Percentiles rank a stretch among this genome's conserved stretches.
These are phyloP conservation scores for Pipra filicauda DNA, from an alignment of 2,113 vertebrate genomes.

Conservation along the genomic window DNA sequence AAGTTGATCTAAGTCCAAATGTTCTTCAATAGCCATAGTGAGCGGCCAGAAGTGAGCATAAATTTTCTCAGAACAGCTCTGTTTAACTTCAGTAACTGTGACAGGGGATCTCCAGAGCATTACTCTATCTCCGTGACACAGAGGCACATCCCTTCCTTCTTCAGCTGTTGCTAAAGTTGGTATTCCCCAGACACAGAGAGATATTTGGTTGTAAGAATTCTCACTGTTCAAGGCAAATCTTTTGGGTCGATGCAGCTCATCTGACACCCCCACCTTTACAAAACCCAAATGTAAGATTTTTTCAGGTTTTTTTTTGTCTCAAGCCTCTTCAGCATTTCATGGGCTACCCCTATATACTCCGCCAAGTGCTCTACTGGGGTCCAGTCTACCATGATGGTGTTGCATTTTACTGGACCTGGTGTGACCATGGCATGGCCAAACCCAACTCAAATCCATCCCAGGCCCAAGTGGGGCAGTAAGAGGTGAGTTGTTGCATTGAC, in stretches of 20 bases:
- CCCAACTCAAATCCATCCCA: neutral
- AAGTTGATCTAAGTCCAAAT: neutral
- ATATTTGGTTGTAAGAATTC: neutral
- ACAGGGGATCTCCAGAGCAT: neutral
- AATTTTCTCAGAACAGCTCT: neutral
- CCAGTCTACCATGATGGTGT: fast-evolving
- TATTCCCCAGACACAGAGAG: neutral
- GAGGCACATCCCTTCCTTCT: neutral
- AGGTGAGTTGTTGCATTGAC: neutral
- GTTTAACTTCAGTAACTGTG: neutral
- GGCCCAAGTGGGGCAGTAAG: neutral
- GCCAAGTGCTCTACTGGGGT: neutral
- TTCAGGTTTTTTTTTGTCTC: neutral
- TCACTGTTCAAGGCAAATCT: neutral
- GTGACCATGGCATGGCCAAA: neutral
- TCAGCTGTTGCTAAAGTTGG: neutral
- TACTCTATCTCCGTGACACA: neutral
- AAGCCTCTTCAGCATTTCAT: neutral
- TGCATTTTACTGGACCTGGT: neutral
- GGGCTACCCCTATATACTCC: neutral
- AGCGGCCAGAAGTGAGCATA: neutral
- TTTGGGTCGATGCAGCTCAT: neutral
- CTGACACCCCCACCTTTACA: neutral
- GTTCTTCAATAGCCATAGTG: neutral
- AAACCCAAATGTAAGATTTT: neutral